phyloP scores from a whole-genome alignment of 2,888 invertebrate species.

The Dusona sp. region DNA sequence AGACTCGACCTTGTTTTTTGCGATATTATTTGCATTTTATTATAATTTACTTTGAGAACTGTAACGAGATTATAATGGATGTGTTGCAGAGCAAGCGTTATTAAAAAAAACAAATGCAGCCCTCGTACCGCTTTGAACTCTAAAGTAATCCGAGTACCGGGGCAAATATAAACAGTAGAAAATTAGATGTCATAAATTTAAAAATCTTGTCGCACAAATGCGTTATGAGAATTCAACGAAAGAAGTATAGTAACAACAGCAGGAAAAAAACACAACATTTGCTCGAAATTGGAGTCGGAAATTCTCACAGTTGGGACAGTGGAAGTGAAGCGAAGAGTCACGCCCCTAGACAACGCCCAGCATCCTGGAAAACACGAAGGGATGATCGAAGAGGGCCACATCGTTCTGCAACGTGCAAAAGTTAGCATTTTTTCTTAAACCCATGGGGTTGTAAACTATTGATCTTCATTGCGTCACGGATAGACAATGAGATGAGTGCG shows the following conservation, averaged over 20 bases:
- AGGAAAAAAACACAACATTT: constrained; percentile 18
- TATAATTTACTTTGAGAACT: background rate
- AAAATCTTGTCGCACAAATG: background rate
- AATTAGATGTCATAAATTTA: background rate
- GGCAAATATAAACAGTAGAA: background rate
- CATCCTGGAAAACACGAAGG: constrained; percentile 5
- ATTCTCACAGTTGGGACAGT: constrained; percentile 24
- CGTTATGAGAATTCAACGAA: constrained; percentile 5
- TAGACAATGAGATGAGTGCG: constrained; percentile 39
- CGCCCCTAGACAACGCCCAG: constrained; percentile 13
- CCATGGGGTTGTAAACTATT: constrained; percentile 75
- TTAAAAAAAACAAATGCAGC: background rate
- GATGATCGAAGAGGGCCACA: background rate
- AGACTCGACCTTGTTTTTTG: background rate
- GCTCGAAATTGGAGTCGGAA: constrained; percentile 24
- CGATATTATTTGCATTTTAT: background rate
- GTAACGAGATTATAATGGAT: constrained; percentile 1
- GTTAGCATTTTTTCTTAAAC: constrained; percentile 11
- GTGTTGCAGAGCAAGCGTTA: background rate
- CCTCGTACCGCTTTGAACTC: background rate
- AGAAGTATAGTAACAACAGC: constrained; percentile 8
- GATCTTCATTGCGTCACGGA: constrained; percentile 73
- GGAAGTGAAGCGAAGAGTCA: constrained; percentile 11
- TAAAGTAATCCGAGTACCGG: background rate
- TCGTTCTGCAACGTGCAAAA: constrained; percentile 34